phyloP scores from a whole-genome alignment of 2,113 vertebrate genomes.

The Oenanthe melanoleuca region DNA sequence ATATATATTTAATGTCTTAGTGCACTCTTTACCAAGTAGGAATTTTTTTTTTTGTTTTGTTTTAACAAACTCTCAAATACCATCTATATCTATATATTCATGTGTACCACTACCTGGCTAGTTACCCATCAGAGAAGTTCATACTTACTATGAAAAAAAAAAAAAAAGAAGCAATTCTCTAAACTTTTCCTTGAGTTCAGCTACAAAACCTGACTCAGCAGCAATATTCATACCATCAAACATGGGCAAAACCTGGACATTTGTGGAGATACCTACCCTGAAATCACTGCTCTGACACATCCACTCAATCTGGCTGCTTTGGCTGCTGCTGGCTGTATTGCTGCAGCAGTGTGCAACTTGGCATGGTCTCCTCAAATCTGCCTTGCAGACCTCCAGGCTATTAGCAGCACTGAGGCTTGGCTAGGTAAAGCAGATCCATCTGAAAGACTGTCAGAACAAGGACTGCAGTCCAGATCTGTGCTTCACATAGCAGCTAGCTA shows the following conservation, averaged over 20 bases:
- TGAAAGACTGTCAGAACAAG: not conserved
- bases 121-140: not conserved
- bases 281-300: not conserved
- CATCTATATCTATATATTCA: not conserved
- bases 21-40: not conserved
- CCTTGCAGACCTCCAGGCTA: slow-evolving; percentile 1
- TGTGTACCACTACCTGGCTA: not conserved
- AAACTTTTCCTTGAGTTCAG: not conserved
- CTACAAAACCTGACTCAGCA: not conserved
- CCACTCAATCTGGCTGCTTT: not conserved
- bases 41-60: not conserved
- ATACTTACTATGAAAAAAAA: not conserved
- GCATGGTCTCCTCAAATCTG: not conserved
- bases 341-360: not conserved
- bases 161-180: not conserved
- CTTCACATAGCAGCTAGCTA: not conserved
- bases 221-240: not conserved
- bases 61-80: not conserved
- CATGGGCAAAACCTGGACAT: not conserved
- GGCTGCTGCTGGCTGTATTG: not conserved
- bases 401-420: not conserved
- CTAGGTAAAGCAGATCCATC: not conserved
- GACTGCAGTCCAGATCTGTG: not conserved
- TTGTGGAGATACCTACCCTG: not conserved
- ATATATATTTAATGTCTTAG: not conserved